phyloP scores from a whole-genome alignment of 2,888 invertebrate species.

The Caenorhabditis sp. region DNA sequence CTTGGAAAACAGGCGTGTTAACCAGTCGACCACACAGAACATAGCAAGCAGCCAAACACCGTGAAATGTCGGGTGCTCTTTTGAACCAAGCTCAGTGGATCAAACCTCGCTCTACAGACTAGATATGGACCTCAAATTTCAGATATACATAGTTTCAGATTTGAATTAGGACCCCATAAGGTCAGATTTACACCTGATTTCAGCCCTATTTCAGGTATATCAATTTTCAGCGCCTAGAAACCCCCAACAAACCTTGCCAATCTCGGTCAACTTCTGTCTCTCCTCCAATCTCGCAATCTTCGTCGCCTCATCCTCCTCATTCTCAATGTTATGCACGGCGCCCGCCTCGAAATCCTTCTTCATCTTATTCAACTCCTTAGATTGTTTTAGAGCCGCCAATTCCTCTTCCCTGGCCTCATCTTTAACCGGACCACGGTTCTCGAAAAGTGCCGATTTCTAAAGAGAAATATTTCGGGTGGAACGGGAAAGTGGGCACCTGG shows the following conservation, averaged over 20 bases:
- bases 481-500: not conserved
- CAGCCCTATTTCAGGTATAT: too few relatives aligned
- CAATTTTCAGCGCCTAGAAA: not conserved
- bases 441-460: constrained; percentile 66
- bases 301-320: constrained; percentile 48
- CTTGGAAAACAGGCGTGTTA: too few relatives aligned
- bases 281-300: constrained; percentile 54
- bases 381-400: constrained; percentile 58
- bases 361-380: constrained; percentile 59
- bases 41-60: too few relatives aligned
- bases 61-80: too few relatives aligned
- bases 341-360: constrained; percentile 61
- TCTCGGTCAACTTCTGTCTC: constrained; percentile 55
- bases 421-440: constrained; percentile 55
- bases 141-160: too few relatives aligned
- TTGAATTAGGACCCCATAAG: too few relatives aligned
- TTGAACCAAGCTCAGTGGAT: too few relatives aligned
- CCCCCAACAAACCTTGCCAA: constrained; percentile 46
- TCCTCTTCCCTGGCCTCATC: constrained; percentile 65
- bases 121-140: too few relatives aligned
- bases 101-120: too few relatives aligned
- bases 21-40: too few relatives aligned
- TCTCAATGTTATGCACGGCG: constrained; percentile 47
- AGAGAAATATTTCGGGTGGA: constrained; percentile 12
- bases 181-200: too few relatives aligned